phyloP scores from a whole-genome alignment of 1,140 invertebrate genomes.

The Drosophila chauvacae region DNA sequence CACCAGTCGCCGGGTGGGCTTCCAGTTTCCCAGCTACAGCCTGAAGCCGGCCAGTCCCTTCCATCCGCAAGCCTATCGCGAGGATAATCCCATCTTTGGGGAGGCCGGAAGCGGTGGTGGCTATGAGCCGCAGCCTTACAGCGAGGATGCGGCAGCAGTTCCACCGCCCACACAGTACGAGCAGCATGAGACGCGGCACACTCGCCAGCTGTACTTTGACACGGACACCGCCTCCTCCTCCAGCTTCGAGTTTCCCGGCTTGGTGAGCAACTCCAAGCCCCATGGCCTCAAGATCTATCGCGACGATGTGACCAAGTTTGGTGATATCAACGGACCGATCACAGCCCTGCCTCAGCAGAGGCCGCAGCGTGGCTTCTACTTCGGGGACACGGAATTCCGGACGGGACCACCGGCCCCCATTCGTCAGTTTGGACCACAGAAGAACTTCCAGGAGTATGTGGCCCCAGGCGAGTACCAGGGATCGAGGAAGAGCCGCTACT shows the following conservation, averaged over 20 bases:
- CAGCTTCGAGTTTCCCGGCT: slow-evolving; percentile 76
- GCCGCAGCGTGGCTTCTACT: slow-evolving; percentile 70
- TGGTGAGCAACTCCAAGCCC: slow-evolving; percentile 73
- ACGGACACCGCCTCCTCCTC: slow-evolving; percentile 58
- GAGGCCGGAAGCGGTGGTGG: slow-evolving; percentile 54
- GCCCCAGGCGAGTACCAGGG: slow-evolving; percentile 66
- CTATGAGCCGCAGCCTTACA: slow-evolving; percentile 59
- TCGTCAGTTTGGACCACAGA: slow-evolving; percentile 74
- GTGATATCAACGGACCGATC: slow-evolving; percentile 82
- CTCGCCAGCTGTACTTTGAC: slow-evolving; percentile 76
- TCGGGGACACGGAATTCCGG: slow-evolving; percentile 74
- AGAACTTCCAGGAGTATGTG: slow-evolving; percentile 78
- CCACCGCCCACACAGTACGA: slow-evolving; percentile 58
- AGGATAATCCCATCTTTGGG: slow-evolving; percentile 79
- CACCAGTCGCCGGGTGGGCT: slow-evolving; percentile 77
- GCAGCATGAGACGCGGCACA: slow-evolving; percentile 66
- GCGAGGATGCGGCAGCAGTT: slow-evolving; percentile 52
- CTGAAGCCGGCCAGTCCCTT: slow-evolving; percentile 74
- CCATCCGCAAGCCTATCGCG: slow-evolving; percentile 80
- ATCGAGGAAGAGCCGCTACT: slow-evolving; percentile 77
- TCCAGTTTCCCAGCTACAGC: slow-evolving; percentile 83
- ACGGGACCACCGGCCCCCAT: slow-evolving; percentile 65
- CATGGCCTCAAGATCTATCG: slow-evolving; percentile 76
- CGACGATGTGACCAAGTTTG: slow-evolving; percentile 84
- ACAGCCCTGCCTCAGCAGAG: slow-evolving; percentile 76